Conservation (phyloP, 2,113 vertebrate species). For the Tragelaphus strepsiceros region DNA sequence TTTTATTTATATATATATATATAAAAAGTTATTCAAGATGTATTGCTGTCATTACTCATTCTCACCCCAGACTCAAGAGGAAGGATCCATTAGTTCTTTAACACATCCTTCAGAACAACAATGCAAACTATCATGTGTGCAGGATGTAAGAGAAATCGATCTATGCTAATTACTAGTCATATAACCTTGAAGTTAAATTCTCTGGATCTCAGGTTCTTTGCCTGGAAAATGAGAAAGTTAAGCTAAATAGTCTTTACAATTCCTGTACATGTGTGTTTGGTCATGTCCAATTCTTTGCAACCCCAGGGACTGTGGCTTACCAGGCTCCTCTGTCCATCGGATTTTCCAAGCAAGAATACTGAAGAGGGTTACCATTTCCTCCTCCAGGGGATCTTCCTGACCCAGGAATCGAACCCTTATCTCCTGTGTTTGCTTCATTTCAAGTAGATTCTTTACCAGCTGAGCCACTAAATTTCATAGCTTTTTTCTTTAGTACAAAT, state of each 20-base stretch:
- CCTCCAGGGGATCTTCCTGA: neutral
- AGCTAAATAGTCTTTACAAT: conserved; percentile 7
- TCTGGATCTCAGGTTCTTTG: conserved; percentile 29
- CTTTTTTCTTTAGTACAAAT: neutral
- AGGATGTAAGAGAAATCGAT: neutral
- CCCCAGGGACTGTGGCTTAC: neutral
- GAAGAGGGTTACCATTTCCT: neutral
- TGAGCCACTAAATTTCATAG: neutral
- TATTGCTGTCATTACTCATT: neutral
- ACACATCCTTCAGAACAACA: neutral
- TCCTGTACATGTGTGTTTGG: neutral
- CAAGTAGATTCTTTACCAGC: neutral
- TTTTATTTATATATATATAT: neutral
- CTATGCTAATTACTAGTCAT: neutral
- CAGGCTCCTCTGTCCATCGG: neutral
- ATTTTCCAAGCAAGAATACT: neutral
- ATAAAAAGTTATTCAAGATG: neutral
- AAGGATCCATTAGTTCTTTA: neutral
- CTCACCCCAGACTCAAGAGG: neutral
- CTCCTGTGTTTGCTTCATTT: neutral
- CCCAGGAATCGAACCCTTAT: neutral
- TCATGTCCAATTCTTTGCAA: neutral
- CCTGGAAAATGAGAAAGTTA: neutral
- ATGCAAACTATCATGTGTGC: neutral
- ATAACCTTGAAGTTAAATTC: conserved; percentile 16